phyloP scores from a whole-genome alignment of 2,113 vertebrate species.

The Polypterus senegalus region DNA sequence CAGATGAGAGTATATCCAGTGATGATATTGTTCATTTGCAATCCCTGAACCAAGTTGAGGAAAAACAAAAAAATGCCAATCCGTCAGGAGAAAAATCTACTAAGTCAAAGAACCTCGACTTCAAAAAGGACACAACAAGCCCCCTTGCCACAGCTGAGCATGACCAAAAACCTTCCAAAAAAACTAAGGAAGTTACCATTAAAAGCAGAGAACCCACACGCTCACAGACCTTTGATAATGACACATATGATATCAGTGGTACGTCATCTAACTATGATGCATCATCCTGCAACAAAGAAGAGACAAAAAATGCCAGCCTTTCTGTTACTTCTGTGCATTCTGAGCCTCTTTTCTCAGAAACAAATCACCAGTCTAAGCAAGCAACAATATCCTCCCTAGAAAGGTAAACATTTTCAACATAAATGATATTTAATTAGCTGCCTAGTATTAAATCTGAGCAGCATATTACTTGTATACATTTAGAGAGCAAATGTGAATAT shows the following conservation, averaged over 20 bases:
- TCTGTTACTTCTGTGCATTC: neutral
- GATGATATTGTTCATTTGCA: neutral
- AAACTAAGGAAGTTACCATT: slow-evolving; percentile 27
- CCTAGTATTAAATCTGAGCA: too few relatives aligned
- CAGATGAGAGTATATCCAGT: neutral
- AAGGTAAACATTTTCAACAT: slow-evolving; percentile 17
- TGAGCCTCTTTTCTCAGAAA: neutral
- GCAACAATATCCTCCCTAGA: slow-evolving; percentile 1
- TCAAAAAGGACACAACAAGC: neutral
- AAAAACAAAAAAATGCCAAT: neutral
- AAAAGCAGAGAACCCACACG: slow-evolving; percentile 25
- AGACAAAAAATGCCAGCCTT: neutral
- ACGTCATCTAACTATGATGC: neutral
- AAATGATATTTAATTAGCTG: too few relatives aligned
- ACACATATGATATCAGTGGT: slow-evolving; percentile 6
- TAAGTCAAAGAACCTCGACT: neutral
- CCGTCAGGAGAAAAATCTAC: neutral
- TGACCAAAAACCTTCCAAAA: slow-evolving; percentile 14
- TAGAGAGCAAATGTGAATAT: too few relatives aligned
- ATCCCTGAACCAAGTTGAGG: neutral
- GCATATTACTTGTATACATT: too few relatives aligned
- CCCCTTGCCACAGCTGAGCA: slow-evolving; percentile 1
- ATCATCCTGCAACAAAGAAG: neutral
- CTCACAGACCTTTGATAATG: slow-evolving; percentile 27
- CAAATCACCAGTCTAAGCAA: slow-evolving; percentile 1